Evolutionary conservation across 2,797 vertebrate genomes (phyloP).

Genomic region (Helostoma temminkii): DNA sequence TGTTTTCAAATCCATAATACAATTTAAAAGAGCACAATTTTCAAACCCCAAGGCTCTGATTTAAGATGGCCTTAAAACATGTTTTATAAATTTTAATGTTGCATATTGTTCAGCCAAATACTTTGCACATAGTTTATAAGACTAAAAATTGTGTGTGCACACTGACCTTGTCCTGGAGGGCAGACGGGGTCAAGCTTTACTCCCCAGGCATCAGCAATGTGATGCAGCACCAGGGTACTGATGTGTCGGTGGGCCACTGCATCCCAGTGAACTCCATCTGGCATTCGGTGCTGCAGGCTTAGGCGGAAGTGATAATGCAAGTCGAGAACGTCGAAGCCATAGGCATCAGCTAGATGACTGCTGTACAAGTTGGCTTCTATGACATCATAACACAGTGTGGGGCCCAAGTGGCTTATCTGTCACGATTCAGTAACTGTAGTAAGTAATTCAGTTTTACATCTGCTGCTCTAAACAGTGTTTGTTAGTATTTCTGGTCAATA

Average conservation of each 20-base stretch:
- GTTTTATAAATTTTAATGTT: no score
- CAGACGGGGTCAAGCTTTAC: constrained; percentile 53
- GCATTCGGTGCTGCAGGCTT: constrained; percentile 73
- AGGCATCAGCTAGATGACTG: constrained; percentile 70
- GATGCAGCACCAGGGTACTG: constrained; percentile 78
- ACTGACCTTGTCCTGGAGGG: constrained; percentile 12
- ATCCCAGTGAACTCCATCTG: constrained; percentile 84
- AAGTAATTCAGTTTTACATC: not conserved
- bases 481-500: not conserved
- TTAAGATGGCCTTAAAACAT: no score
- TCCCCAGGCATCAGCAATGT: constrained; percentile 80
- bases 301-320: constrained; percentile 84
- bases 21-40: no score
- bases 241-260: constrained; percentile 78
- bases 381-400: constrained; percentile 70
- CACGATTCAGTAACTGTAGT: not conserved
- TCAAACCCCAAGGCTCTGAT: no score
- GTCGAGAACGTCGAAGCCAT: constrained; percentile 81
- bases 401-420: constrained; percentile 73
- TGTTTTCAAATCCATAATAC: no score
- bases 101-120: no score
- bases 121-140: not conserved
- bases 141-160: not conserved
- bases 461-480: not conserved
- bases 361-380: constrained; percentile 86